These are phyloP conservation scores for Alectura lathami DNA, from an alignment of 2,113 vertebrate species.

Conservation along the genomic window DNA sequence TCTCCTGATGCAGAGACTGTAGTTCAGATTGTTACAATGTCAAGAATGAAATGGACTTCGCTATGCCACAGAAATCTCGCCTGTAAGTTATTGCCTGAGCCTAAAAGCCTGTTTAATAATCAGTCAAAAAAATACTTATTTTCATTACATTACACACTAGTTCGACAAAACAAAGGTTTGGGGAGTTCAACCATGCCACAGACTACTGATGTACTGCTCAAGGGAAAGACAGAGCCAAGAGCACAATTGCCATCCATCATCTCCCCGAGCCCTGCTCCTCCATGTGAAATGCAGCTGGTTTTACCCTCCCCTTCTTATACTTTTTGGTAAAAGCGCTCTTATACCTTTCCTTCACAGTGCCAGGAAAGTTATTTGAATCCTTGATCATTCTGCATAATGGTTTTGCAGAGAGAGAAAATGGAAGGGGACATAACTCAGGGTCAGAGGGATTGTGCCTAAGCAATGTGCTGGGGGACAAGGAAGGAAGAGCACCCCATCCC, in stretches of 20 bases:
- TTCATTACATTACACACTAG: background rate
- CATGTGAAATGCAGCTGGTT: background rate
- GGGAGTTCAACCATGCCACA: background rate
- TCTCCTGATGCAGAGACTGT: background rate
- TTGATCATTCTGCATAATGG: background rate
- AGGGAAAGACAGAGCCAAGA: accelerated
- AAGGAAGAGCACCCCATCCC: background rate
- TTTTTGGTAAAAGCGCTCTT: background rate
- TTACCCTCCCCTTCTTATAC: background rate
- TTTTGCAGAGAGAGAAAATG: background rate
- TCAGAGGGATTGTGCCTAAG: background rate
- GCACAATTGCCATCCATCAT: background rate
- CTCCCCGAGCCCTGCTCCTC: background rate
- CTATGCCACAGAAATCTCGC: background rate
- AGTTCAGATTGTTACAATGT: background rate
- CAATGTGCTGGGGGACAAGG: accelerated
- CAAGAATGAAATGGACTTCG: background rate
- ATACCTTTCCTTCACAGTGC: background rate
- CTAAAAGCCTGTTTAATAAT: background rate
- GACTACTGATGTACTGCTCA: accelerated
- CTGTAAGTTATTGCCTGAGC: background rate
- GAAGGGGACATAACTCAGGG: accelerated
- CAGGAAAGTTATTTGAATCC: background rate
- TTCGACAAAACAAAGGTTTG: background rate
- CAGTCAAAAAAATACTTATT: background rate